A percentile compares a stretch with the other conserved stretches of the same genome.
Evolutionary conservation across 2,888 invertebrate species (phyloP).

Genomic region (Himalopsyche japonica): DNA sequence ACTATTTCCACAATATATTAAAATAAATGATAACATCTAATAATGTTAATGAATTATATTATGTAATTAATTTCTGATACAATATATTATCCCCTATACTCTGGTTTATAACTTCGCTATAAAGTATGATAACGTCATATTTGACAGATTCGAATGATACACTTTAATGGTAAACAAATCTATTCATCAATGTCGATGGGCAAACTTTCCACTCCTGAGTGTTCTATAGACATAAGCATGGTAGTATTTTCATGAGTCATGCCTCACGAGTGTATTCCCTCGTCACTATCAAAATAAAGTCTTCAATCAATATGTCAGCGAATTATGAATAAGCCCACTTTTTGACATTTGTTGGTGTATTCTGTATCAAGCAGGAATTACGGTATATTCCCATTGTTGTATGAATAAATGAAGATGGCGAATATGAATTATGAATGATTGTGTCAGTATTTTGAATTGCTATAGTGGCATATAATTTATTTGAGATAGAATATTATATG

Average conservation of each 20-base stretch:
- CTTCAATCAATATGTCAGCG: slow-evolving; percentile 38
- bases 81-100: no score
- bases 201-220: not conserved
- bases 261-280: not conserved
- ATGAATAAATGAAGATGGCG: not conserved
- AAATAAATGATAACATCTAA: no score
- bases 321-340: slow-evolving; percentile 39
- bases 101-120: no score
- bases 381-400: not conserved
- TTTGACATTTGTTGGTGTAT: slow-evolving; percentile 35
- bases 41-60: no score
- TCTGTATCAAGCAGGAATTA: slow-evolving; percentile 14
- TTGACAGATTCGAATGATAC: not conserved
- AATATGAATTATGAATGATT: not conserved
- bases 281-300: slow-evolving; percentile 15
- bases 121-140: not conserved
- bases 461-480: not conserved
- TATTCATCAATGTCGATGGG: not conserved
- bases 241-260: not conserved
- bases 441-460: not conserved
- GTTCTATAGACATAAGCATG: not conserved
- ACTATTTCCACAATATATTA: no score
- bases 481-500: no score
- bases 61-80: no score
- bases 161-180: not conserved